Percentiles rank a stretch among this genome's conserved stretches.
phyloP scores from a whole-genome alignment of 2,797 vertebrate genomes.

The Acrossocheilus fasciatus region DNA sequence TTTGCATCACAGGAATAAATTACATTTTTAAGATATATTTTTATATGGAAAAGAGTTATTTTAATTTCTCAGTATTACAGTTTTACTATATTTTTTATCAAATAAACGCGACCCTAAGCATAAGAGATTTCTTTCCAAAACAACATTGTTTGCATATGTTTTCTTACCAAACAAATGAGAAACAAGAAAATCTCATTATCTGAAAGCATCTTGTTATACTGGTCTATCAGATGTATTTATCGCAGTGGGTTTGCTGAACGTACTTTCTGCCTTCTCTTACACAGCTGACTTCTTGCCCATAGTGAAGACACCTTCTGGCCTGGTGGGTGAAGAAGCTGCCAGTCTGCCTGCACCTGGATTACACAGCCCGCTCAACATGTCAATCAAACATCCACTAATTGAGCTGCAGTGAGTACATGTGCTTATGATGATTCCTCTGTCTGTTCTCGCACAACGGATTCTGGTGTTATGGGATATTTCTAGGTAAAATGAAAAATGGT shows the following conservation, averaged over 20 bases:
- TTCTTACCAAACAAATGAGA: neutral
- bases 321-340: slow-evolving; percentile 86
- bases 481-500: neutral
- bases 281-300: slow-evolving; percentile 83
- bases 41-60: neutral
- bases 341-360: slow-evolving; percentile 72
- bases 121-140: neutral
- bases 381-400: slow-evolving; percentile 89
- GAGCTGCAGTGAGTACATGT: slow-evolving; percentile 86
- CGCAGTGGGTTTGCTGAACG: neutral
- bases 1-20: neutral
- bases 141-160: too few relatives aligned
- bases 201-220: neutral
- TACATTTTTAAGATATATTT: neutral
- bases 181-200: neutral
- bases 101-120: neutral
- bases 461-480: neutral
- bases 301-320: slow-evolving; percentile 83
- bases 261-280: neutral
- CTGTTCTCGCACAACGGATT: neutral
- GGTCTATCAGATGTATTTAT: slow-evolving; percentile 5
- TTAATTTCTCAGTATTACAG: neutral
- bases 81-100: neutral
- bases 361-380: slow-evolving; percentile 84
- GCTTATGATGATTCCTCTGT: neutral